Evolutionary conservation across 53 echinoderm and acorn worm species (phyloP), one percentile per base, ranked within the genome.

Genomic region (Pentamera pediparva): DNA sequence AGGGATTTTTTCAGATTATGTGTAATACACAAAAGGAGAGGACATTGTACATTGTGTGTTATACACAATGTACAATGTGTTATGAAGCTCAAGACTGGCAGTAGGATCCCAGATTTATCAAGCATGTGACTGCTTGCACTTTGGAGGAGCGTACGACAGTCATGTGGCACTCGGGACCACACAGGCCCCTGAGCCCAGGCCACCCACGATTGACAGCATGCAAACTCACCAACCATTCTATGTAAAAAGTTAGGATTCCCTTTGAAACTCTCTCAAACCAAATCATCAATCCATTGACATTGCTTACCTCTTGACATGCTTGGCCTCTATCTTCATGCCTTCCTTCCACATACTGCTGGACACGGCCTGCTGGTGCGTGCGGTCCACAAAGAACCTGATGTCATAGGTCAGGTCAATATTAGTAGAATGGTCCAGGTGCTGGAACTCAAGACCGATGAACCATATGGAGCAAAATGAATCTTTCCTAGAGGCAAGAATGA

Each of bases 251-350:
- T 41, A 41, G 9, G 8, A 8, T 41, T 41, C 15, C 8, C 15
- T 41, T 41, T 8, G 15, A 41, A 41, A 10, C 9, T 41, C 15
- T 41, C 9, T 10, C 43, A 41, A 8, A 15, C 8, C 43, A 10
- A 15, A 8, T 41, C 43, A 41, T 41, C 43, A 8, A 41, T 41
- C 43, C 52, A 52, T 6, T 52, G 47, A 21, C 17, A 62, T 47
- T 26, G 49, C 69, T 65, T 53, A 95, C 95, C 87, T 86, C 48
- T 73, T 91, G 62, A 95, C 95, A 88, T 95, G 90, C 56, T 87
- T 90, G 45, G 95, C 95, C 69, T 95, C 95, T 28, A 95, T 90
- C 74, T 91, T 95, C 95, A 95, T 95, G 27, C 95, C 95, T 31
- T 95, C 95, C 48, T 95, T 87, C 50, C 83, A 79, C 72, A 95